Base-by-base conservation (phyloP, 2,888 invertebrate genomes). In the Heliconius aoede region DNA sequence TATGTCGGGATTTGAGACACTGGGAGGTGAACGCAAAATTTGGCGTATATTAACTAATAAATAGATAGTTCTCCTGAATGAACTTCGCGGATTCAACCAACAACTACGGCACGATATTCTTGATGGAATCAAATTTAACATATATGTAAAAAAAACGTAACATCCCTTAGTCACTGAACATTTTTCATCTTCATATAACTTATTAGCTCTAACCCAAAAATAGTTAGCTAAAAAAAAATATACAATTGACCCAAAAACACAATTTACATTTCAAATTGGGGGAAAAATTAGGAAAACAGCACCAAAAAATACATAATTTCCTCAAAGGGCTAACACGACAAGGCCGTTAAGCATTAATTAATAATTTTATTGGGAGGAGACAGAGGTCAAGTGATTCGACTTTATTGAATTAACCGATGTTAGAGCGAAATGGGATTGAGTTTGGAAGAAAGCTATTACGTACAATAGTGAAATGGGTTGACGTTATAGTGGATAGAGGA, bases 381-480 rank as follows among this genome's bases (percentile, higher is more conserved):
- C 58, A 61, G n/a, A 24, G 55, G 72, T 60, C 65, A 58, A 73
- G 69, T 46, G 36, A 8, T 68, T 32, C 32, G 46, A 68, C 26
- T 61, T 72, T 26, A 65, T 76, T 51, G 67, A n/a, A 76, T 67
- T 67, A 58, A 32, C 58, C 60, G 8, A 51, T 62, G 28, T 64
- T 64, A 51, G 51, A 64, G 30, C 62, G 55, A 30, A 67, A 74
- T 65, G n/a, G 28, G 36, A 74, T 74, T 74, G 58, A 30, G n/a
- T 68, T 51, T 68, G 30, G 21, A 30, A 46, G 30, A 30, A 68
- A 68, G 30, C 68, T 30, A 51, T 51, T n/a, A 40, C 46, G 28
- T 28, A 40, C 46, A 26, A 51, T 21, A 11, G 21, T 28, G 51
- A 68, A n/a, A 68, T 68, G 68, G 68, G 68, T 46, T 68, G 68